These are phyloP conservation scores for Rhagoletis zephyria DNA, from an alignment of 1,140 invertebrate species.

Conservation along the genomic window DNA sequence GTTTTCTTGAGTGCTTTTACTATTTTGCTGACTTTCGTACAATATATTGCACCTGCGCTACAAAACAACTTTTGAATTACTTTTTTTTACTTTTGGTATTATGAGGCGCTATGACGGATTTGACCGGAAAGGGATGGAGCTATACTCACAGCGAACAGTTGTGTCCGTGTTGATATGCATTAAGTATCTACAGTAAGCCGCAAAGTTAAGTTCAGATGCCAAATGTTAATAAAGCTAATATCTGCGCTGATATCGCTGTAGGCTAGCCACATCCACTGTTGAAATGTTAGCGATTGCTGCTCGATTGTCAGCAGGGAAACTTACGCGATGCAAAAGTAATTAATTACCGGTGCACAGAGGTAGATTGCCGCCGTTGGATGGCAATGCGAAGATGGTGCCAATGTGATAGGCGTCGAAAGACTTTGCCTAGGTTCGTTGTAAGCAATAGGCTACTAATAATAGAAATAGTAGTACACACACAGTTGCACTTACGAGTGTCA, in stretches of 20 bases:
- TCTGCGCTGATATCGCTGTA: background rate
- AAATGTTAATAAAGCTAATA: conserved; percentile 38
- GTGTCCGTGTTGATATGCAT: background rate
- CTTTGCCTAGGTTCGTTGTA: background rate
- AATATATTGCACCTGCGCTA: no score
- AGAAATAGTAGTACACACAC: background rate
- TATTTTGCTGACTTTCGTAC: no score
- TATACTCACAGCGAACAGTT: background rate
- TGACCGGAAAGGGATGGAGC: no score
- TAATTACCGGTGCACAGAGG: conserved; percentile 14
- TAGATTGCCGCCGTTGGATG: conserved; percentile 12
- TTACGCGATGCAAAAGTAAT: conserved; percentile 41
- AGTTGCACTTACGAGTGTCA: conserved; percentile 42
- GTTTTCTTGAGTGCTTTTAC: no score
- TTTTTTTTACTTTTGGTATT: no score
- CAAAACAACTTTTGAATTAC: no score
- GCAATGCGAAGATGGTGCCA: conserved; percentile 29
- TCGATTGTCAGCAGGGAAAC: background rate
- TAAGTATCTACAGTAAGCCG: conserved; percentile 14
- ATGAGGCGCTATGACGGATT: no score
- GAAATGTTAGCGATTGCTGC: conserved; percentile 24
- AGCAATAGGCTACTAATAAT: background rate
- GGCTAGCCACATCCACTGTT: background rate
- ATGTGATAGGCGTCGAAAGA: conserved; percentile 10
- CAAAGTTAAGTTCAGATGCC: background rate